These are phyloP conservation scores for Caenorhabditis sinica DNA, from an alignment of 2,888 invertebrate genomes.

Conservation along the genomic window DNA sequence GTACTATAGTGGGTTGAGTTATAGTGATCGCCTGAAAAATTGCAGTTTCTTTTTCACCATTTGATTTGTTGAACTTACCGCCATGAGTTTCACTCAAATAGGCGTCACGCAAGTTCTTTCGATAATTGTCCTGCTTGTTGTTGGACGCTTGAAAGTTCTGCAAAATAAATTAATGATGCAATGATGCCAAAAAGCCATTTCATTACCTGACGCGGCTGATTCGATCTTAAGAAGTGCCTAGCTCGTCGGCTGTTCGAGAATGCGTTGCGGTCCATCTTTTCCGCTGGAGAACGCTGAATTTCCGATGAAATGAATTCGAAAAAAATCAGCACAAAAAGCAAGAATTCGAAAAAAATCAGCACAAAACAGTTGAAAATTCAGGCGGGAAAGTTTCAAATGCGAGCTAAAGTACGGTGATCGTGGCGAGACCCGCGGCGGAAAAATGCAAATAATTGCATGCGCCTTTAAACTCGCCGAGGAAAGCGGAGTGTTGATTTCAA, in stretches of 20 bases:
- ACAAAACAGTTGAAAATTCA: too few species aligned
- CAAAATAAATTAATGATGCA: too few species aligned
- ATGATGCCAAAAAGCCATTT: neutral
- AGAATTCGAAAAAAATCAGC: too few species aligned
- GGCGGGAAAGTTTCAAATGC: too few species aligned
- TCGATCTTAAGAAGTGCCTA: conserved; percentile 20
- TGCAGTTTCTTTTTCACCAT: neutral
- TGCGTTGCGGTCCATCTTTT: conserved; percentile 14
- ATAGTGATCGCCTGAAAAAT: neutral
- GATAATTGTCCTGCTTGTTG: neutral
- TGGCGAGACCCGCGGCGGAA: too few species aligned
- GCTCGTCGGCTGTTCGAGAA: conserved; percentile 19
- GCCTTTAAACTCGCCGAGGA: too few species aligned
- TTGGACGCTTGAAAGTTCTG: conserved; percentile 24
- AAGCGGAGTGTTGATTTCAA: too few species aligned
- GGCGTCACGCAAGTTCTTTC: conserved; percentile 21
- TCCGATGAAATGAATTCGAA: too few species aligned
- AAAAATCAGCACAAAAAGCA: too few species aligned
- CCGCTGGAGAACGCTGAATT: too few species aligned
- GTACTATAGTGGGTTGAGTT: neutral
- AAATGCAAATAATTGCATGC: too few species aligned
- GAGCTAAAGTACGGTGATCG: too few species aligned
- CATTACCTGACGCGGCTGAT: neutral
- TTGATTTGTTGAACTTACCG: neutral
- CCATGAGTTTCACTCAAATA: conserved; percentile 14